These are phyloP conservation scores for Cyphomyrus plagiostoma DNA, from an alignment of 2,113 vertebrate genomes.

Conservation along the genomic window DNA sequence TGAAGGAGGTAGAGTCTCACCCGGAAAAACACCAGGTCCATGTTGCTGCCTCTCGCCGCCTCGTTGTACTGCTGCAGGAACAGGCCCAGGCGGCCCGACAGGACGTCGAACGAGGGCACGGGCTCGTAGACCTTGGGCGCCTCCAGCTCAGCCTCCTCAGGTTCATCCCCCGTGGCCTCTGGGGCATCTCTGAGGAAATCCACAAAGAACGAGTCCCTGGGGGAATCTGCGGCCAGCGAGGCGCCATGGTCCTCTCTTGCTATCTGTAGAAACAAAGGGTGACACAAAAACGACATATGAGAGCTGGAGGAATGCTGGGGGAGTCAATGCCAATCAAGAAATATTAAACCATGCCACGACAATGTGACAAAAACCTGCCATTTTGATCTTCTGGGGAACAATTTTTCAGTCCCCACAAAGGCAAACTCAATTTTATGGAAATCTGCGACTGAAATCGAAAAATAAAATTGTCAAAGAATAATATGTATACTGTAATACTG, in stretches of 20 bases:
- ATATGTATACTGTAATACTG: neutral
- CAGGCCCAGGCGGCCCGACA: slow-evolving; percentile 57
- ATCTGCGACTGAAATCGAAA: no score
- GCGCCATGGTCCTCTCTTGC: slow-evolving; percentile 60
- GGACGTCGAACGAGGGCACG: slow-evolving; percentile 58
- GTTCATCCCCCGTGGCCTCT: slow-evolving; percentile 64
- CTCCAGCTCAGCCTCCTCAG: slow-evolving; percentile 61
- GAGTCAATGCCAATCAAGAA: neutral
- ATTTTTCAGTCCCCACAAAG: no score
- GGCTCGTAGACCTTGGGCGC: slow-evolving; percentile 73
- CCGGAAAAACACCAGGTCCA: slow-evolving; percentile 79
- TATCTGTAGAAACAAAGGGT: slow-evolving; percentile 44
- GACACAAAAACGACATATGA: neutral
- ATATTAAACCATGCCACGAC: neutral
- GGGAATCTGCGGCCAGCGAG: slow-evolving; percentile 46
- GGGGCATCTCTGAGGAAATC: slow-evolving; percentile 71
- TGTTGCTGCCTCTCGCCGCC: slow-evolving; percentile 59
- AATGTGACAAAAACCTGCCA: no score
- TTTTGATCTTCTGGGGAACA: no score
- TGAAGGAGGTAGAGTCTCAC: slow-evolving; percentile 38
- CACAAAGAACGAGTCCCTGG: slow-evolving; percentile 62
- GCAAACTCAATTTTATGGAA: no score
- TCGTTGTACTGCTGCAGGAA: slow-evolving; percentile 75
- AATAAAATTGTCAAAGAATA: neutral
- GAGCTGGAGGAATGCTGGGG: neutral